Base-by-base conservation (phyloP, 1,140 invertebrate genomes). In the Euborellia annulipes region DNA sequence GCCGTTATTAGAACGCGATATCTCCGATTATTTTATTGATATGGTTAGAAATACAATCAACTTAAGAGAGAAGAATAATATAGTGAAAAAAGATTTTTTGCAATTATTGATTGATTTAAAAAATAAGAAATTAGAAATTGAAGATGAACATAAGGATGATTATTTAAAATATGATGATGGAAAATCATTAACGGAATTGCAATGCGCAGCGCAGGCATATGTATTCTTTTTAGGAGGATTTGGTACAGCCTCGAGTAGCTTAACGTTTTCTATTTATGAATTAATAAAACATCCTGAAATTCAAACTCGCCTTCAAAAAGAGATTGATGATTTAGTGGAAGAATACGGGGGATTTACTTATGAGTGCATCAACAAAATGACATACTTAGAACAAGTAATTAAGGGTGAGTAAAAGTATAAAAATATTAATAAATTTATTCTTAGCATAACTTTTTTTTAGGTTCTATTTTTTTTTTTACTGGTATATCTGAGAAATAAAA, bases 201-300 rank as follows among this genome's bases (percentile, higher is more conserved):
- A n/a, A n/a, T n/a, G n/a, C n/a, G 47, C 61, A 7, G 61, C 58
- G 2, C 62, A 69, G 38, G 54, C 58, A 19, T 40, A 67, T 2
- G 16, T 68, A 13, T 71, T 70, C 51, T 58, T 69, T 41, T 41
- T 66, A 41, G 68, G 62, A 38, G 69, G 69, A 0, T 71, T 65
- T 50, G 66, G 68, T 18, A 69, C 66, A 0, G 61, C 62, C 0
- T 57, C 69, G 3, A 64, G 54, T 0, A 58, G 61, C 2, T 41
- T 73, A 4, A 47, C 58, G 3, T 68, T 65, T 46, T 46, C 59
- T 2, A 45, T 59, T 2, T 67, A 70, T 46, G 53, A 58, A 37
- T 54, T 75, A 32, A 68, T 69, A 3, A 39, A 57, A 9, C 55
- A 72, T 54, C 65, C 58, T 3, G 61, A 67, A 6, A 48, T 61